Conservation (phyloP, 2,888 invertebrate genomes). For the Leptopilina syphax region DNA sequence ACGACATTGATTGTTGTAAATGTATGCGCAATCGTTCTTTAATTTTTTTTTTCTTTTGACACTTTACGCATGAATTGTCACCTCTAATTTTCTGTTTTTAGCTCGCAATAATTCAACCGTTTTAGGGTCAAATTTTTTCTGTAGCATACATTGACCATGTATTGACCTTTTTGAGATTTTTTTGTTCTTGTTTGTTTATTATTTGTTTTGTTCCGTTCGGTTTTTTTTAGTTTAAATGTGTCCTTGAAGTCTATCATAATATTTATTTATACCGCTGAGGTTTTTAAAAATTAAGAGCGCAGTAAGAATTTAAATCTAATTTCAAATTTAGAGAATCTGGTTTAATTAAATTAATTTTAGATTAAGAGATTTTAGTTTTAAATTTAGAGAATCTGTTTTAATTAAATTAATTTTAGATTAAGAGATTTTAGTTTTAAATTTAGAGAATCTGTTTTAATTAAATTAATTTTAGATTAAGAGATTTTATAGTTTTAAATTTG, state of each 20-base stretch:
- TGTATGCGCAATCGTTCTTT: conserved; percentile 48
- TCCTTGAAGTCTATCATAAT: background rate
- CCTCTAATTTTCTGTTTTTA: conserved; percentile 53
- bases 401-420: no score
- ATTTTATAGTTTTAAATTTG: no score
- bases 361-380: no score
- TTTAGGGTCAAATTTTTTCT: background rate
- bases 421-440: no score
- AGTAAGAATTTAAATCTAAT: background rate
- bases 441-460: no score
- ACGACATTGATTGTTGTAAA: conserved; percentile 43
- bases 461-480: no score
- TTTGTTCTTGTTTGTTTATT: background rate
- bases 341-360: no score
- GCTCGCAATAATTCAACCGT: conserved; percentile 45
- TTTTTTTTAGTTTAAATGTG: background rate
- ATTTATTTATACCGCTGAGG: no score
- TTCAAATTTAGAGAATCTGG: background rate
- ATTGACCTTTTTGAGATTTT: background rate
- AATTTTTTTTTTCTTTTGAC: conserved; percentile 48
- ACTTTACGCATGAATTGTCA: conserved; percentile 64
- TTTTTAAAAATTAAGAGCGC: no score
- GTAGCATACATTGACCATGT: background rate
- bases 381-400: no score
- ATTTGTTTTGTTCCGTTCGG: background rate